Base-by-base conservation (phyloP, 2,113 vertebrate species). In the Fulica atra region DNA sequence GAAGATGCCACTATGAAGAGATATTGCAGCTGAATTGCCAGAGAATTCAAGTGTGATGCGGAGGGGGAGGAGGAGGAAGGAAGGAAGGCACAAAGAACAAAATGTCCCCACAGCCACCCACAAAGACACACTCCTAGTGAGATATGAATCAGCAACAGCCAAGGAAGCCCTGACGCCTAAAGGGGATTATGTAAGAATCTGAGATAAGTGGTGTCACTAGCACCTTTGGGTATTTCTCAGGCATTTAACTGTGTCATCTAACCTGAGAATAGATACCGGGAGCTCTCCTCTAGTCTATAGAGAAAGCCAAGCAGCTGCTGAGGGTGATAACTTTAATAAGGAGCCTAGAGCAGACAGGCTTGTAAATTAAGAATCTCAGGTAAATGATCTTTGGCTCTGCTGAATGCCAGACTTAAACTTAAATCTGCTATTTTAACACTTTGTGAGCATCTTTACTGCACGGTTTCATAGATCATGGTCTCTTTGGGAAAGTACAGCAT, bases 61-160 rank as follows among this genome's bases (percentile, higher is more conserved):
- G 73, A 81, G 92, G 72, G 72, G 89, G 86, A 92, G 92, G 91
- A 94, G 78, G 74, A 94, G 78, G 71, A 83, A 94, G 89, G 87
- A 95, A 85, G 81, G 65, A 81, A 95, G 63, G 89, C 60, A 94
- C 77, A 86, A 87, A 90, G 93, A 95, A 97, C 86, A 96, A 96
- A 80, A 92, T 92, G 93, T 97, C 95, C 94, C 90, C 82, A 78
- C 81, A 96, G 72, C 92, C 94, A 93, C 97, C 96, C 94, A 97
- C 95, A 9, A 90, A 82, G 91, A 94, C 69, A 87, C 18, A 48
- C 60, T 80, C 33, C 7, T 11, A 72, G 83, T 42, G 86, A 88
- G 77, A 93, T 85, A 86, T 92, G 80, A 89, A 88, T 91, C 91
- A 91, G 84, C 77, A 92, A 48, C 86, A 89, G 44, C 25, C 73